Conservation (phyloP, 2,888 invertebrate genomes). For the Teleogryllus oceanicus region DNA sequence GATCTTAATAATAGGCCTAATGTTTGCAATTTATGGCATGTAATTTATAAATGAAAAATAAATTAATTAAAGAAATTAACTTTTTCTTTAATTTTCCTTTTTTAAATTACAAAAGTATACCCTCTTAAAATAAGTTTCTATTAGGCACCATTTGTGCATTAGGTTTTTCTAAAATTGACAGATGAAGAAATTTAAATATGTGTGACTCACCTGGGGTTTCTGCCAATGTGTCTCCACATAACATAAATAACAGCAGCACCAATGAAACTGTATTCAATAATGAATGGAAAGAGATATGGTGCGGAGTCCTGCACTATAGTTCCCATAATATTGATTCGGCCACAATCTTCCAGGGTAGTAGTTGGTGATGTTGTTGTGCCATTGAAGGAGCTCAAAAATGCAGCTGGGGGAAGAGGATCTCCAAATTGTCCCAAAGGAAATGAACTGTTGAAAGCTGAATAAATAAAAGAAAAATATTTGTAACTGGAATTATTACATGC, state of each 20-base stretch:
- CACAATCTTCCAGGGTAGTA: slow-evolving; percentile 53
- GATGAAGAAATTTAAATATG: slow-evolving; percentile 39
- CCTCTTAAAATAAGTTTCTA: background rate
- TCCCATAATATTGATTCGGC: slow-evolving; percentile 85
- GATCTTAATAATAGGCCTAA: no score
- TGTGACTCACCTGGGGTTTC: slow-evolving; percentile 66
- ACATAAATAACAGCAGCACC: slow-evolving; percentile 93
- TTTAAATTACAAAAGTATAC: background rate
- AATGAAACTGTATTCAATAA: slow-evolving; percentile 92
- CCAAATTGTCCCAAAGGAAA: background rate
- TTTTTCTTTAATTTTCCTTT: background rate
- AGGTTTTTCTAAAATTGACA: slow-evolving; percentile 3
- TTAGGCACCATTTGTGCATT: background rate
- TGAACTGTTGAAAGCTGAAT: background rate
- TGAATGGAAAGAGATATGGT: slow-evolving; percentile 92
- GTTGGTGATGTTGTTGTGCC: background rate
- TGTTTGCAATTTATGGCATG: no score
- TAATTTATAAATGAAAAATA: no score
- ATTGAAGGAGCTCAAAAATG: slow-evolving; percentile 28
- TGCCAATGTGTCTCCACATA: slow-evolving; percentile 94
- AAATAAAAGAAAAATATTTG: background rate
- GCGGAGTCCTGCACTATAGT: slow-evolving; percentile 89
- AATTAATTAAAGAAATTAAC: no score
- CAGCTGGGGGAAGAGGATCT: slow-evolving; percentile 30
- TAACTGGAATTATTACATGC: background rate